These are phyloP conservation scores for Nowickia ferox DNA, from an alignment of 2,888 invertebrate genomes.

Conservation along the genomic window DNA sequence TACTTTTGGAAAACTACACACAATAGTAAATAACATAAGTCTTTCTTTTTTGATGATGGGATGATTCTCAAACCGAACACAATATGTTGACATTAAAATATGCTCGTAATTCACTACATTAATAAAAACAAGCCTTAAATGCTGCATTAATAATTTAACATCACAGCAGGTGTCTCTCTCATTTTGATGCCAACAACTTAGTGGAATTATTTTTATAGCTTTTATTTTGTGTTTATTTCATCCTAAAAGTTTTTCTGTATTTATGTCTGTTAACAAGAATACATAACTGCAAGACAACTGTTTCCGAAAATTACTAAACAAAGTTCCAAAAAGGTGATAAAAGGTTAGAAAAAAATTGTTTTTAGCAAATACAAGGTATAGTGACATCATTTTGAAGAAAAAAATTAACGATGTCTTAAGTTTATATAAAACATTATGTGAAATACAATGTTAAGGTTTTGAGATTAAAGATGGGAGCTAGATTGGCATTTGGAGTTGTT, in stretches of 20 bases:
- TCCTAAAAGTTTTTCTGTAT: not conserved
- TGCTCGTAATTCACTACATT: conserved; percentile 65
- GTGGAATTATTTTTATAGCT: not conserved
- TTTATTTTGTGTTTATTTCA: conserved; percentile 9
- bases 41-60: not conserved
- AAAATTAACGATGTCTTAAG: too few relatives aligned
- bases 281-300: not conserved
- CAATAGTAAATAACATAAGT: not conserved
- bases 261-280: not conserved
- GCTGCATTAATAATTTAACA: conserved; percentile 78
- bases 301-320: not conserved
- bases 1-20: not conserved
- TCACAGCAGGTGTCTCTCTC: conserved; percentile 76
- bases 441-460: too few relatives aligned
- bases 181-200: conserved; percentile 72
- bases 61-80: not conserved
- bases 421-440: too few relatives aligned
- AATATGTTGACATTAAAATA: conserved; percentile 47
- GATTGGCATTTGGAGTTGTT: too few relatives aligned
- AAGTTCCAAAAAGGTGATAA: not conserved
- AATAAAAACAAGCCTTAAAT: conserved; percentile 72
- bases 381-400: too few relatives aligned
- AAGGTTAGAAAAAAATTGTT: not conserved
- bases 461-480: too few relatives aligned
- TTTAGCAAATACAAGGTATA: not conserved